These are phyloP conservation scores for Leuciscus waleckii DNA, from an alignment of 2,797 vertebrate species.

Conservation along the genomic window DNA sequence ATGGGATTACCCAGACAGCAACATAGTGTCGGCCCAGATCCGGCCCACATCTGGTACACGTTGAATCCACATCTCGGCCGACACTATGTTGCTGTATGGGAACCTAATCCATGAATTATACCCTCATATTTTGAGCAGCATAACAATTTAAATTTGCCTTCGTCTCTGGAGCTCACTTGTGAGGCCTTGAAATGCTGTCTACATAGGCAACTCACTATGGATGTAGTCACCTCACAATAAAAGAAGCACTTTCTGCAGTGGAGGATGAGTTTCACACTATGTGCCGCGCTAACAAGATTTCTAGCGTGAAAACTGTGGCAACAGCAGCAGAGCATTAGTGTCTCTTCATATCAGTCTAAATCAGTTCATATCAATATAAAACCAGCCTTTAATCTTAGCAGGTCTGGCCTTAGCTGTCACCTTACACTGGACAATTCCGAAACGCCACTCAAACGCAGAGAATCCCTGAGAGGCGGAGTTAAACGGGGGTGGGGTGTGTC, in stretches of 20 bases:
- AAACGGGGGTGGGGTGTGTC: constrained; percentile 52
- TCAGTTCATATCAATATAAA: not conserved
- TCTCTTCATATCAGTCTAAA: constrained; percentile 15
- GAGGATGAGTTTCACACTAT: constrained; percentile 63
- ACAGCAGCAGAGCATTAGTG: constrained; percentile 68
- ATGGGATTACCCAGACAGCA: not conserved
- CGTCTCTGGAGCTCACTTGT: no score
- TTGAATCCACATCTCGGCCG: no score
- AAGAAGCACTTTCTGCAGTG: constrained; percentile 49
- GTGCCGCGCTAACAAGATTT: constrained; percentile 75
- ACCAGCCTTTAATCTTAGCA: not conserved
- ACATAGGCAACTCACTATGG: no score
- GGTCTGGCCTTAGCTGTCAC: constrained; percentile 2
- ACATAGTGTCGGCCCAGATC: no score
- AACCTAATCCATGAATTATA: not conserved
- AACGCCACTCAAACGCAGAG: constrained; percentile 61
- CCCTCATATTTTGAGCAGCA: not conserved
- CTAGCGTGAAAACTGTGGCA: constrained; percentile 71
- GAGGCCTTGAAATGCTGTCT: no score
- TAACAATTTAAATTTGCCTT: no score
- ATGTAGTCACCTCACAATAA: not conserved
- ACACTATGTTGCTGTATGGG: no score
- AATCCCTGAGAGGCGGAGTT: constrained; percentile 25
- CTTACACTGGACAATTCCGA: constrained; percentile 60
- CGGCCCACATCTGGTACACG: no score